A percentile compares a stretch with the other conserved stretches of the same genome.
Conservation (phyloP, 2,113 vertebrate species). For the Rhinolophus sinicus region DNA sequence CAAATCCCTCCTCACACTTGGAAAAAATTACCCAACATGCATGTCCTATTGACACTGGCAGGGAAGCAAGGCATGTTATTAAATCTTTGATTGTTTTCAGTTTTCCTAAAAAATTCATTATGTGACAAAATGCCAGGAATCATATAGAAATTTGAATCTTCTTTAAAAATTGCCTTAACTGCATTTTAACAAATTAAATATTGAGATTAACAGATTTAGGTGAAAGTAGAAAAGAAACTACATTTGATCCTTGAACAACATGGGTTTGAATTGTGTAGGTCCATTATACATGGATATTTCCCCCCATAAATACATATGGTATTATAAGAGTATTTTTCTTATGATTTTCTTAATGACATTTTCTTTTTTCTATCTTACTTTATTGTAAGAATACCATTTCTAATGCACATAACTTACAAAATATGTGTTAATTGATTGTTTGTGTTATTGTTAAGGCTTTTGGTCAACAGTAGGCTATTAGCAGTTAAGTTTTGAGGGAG, state of each 20-base stretch:
- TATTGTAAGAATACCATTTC: not conserved
- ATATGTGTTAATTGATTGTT: not conserved
- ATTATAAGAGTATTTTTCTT: not conserved
- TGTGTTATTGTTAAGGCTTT: not conserved
- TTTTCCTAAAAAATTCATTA: slow-evolving; percentile 39
- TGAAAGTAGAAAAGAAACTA: not conserved
- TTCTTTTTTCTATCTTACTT: not conserved
- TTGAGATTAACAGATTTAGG: not conserved
- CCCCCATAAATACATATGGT: not conserved
- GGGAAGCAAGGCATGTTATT: not conserved
- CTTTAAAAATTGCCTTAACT: not conserved
- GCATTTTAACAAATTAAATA: not conserved
- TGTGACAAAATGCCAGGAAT: not conserved
- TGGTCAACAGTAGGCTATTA: no score
- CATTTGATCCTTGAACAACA: not conserved
- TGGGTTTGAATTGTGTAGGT: not conserved
- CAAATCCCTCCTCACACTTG: not conserved
- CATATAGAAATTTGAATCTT: not conserved
- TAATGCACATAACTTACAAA: not conserved
- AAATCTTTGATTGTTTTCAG: slow-evolving; percentile 45
- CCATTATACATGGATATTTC: not conserved
- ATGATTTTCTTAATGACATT: not conserved
- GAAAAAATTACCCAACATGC: slow-evolving; percentile 48
- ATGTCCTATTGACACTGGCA: not conserved
- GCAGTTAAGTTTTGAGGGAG: not conserved